Conservation (phyloP, 2,888 invertebrate genomes). For the Plemyria rubiginata region DNA sequence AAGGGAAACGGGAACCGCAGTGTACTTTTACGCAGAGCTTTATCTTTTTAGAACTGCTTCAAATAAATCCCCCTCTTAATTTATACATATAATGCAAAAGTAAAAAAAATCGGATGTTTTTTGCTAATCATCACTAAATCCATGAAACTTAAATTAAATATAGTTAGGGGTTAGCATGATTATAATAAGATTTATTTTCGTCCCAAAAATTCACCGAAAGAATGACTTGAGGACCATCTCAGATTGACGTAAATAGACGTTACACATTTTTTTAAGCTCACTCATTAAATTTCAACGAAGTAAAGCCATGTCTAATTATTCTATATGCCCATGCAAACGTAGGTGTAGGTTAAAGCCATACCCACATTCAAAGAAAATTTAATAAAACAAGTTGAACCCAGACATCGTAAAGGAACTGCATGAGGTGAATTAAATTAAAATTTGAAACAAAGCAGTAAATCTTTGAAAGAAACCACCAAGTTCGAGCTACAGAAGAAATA, state of each 20-base stretch:
- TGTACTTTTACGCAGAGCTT: slow-evolving; percentile 28
- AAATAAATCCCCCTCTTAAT: too few relatives aligned
- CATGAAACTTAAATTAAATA: too few relatives aligned
- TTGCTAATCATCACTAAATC: too few relatives aligned
- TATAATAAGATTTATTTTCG: too few relatives aligned
- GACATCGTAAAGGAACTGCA: slow-evolving; percentile 46
- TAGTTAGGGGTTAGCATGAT: too few relatives aligned
- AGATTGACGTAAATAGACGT: too few relatives aligned
- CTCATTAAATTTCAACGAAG: background rate
- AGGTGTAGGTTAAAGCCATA: slow-evolving; percentile 20
- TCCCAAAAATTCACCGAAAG: too few relatives aligned
- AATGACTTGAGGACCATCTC: too few relatives aligned
- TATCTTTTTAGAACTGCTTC: slow-evolving; percentile 1
- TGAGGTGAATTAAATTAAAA: slow-evolving; percentile 54
- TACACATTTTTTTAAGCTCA: too few relatives aligned
- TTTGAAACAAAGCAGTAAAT: slow-evolving; percentile 45
- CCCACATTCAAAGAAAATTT: slow-evolving; percentile 40
- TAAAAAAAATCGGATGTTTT: too few relatives aligned
- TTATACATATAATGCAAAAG: too few relatives aligned
- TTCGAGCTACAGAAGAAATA: slow-evolving; percentile 27
- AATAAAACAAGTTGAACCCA: slow-evolving; percentile 36
- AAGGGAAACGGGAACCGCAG: slow-evolving; percentile 57
- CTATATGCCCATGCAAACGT: background rate
- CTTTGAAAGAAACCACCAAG: slow-evolving; percentile 33
- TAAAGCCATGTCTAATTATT: slow-evolving; percentile 14